These are phyloP conservation scores for Priocnemis perturbator DNA, from an alignment of 2,888 invertebrate species.

Conservation along the genomic window DNA sequence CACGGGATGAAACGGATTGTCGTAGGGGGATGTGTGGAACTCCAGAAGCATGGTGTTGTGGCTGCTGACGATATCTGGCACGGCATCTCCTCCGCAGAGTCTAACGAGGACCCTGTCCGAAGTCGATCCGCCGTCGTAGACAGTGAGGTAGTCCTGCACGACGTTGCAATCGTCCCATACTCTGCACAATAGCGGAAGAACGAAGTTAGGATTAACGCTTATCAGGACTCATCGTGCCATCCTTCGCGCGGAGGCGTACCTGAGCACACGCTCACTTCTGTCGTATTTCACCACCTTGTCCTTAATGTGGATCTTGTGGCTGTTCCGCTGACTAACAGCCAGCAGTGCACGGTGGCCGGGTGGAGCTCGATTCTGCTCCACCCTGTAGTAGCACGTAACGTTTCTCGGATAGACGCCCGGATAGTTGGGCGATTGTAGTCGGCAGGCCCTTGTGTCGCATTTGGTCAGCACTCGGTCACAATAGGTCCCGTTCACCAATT, in stretches of 20 bases:
- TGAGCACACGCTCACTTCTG: constrained; percentile 84
- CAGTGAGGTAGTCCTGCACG: constrained; percentile 88
- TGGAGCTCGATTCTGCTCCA: constrained; percentile 80
- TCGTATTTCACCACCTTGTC: constrained; percentile 87
- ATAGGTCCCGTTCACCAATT: constrained; percentile 84
- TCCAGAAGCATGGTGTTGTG: constrained; percentile 87
- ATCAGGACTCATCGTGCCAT: too few relatives aligned
- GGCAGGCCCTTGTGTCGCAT: constrained; percentile 83
- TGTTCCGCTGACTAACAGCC: constrained; percentile 86
- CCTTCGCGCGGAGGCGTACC: constrained; percentile 75
- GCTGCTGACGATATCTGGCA: constrained; percentile 87
- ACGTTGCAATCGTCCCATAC: constrained; percentile 90
- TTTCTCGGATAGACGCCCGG: constrained; percentile 93
- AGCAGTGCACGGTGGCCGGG: constrained; percentile 85
- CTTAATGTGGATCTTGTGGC: constrained; percentile 87
- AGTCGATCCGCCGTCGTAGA: constrained; percentile 86
- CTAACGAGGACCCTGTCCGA: constrained; percentile 85
- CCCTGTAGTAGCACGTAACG: constrained; percentile 87
- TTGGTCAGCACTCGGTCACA: constrained; percentile 88
- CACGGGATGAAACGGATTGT: constrained; percentile 88
- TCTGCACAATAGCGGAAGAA: constrained; percentile 73
- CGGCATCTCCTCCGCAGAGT: constrained; percentile 88
- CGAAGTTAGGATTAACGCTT: too few relatives aligned
- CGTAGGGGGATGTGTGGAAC: constrained; percentile 88
- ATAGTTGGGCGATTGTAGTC: constrained; percentile 92